Conservation (phyloP, 2,888 invertebrate genomes). For the Hypomecis punctinalis region DNA sequence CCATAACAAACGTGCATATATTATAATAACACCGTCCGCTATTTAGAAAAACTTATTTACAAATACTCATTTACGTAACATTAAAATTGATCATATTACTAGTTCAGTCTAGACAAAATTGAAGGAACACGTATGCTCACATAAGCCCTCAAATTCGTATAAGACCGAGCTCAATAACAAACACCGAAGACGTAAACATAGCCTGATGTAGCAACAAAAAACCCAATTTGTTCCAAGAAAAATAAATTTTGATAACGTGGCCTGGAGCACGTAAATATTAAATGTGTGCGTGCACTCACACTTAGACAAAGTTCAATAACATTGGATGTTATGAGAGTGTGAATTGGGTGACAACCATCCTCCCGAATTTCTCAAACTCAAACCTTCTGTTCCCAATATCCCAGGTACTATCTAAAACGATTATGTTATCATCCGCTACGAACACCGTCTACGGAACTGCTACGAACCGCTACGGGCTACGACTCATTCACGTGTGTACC, state of each 20-base stretch:
- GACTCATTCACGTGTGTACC: slow-evolving; percentile 29
- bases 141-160: slow-evolving; percentile 29
- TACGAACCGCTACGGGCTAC: slow-evolving; percentile 52
- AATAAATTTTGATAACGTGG: slow-evolving; percentile 31
- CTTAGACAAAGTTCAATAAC: slow-evolving; percentile 46
- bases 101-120: neutral
- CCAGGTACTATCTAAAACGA: slow-evolving; percentile 58
- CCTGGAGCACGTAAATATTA: slow-evolving; percentile 12
- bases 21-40: too few relatives aligned
- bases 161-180: slow-evolving; percentile 38
- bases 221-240: slow-evolving; percentile 29
- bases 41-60: too few relatives aligned
- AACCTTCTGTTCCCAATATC: slow-evolving; percentile 58
- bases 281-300: slow-evolving; percentile 27
- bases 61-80: neutral
- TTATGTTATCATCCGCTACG: slow-evolving; percentile 65
- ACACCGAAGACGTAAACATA: slow-evolving; percentile 38
- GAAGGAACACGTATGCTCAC: slow-evolving; percentile 21
- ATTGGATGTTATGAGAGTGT: slow-evolving; percentile 64
- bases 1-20: too few relatives aligned
- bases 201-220: slow-evolving; percentile 35
- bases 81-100: neutral
- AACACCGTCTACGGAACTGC: slow-evolving; percentile 60
- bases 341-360: slow-evolving; percentile 70
- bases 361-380: slow-evolving; percentile 47